A percentile compares a stretch with the other conserved stretches of the same genome.
These are phyloP conservation scores for Podotricha telesiphe DNA, from an alignment of 2,888 invertebrate species.

Conservation along the genomic window DNA sequence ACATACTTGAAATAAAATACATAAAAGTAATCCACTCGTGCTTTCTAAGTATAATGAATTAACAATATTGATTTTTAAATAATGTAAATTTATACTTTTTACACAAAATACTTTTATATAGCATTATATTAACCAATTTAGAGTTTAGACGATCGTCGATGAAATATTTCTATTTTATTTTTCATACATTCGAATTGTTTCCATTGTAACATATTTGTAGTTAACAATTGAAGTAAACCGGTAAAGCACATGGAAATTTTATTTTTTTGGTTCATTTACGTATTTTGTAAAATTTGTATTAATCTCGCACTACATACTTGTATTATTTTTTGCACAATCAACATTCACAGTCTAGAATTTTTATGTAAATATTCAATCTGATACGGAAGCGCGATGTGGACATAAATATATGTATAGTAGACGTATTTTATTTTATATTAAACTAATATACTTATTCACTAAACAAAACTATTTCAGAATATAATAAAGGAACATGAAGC, in stretches of 20 bases:
- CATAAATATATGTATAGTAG: neutral
- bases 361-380: conserved; percentile 1
- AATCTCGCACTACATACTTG: neutral
- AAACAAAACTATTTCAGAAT: conserved; percentile 59
- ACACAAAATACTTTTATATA: too few species aligned
- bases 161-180: too few species aligned
- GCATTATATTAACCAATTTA: too few species aligned
- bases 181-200: neutral
- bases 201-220: neutral
- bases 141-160: too few species aligned
- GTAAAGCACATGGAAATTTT: neutral
- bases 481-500: conserved; percentile 79
- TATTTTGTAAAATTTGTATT: neutral
- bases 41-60: too few species aligned
- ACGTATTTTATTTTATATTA: neutral
- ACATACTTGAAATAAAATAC: too few species aligned
- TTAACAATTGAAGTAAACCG: neutral
- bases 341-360: neutral
- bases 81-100: too few species aligned
- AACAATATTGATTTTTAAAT: too few species aligned
- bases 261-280: neutral
- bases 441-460: neutral
- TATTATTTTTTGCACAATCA: neutral
- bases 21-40: too few species aligned
- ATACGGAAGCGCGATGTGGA: neutral